Percentiles rank a stretch among this genome's conserved stretches.
These are phyloP conservation scores for Melanargia galathea DNA, from an alignment of 2,888 invertebrate species.

Conservation along the genomic window DNA sequence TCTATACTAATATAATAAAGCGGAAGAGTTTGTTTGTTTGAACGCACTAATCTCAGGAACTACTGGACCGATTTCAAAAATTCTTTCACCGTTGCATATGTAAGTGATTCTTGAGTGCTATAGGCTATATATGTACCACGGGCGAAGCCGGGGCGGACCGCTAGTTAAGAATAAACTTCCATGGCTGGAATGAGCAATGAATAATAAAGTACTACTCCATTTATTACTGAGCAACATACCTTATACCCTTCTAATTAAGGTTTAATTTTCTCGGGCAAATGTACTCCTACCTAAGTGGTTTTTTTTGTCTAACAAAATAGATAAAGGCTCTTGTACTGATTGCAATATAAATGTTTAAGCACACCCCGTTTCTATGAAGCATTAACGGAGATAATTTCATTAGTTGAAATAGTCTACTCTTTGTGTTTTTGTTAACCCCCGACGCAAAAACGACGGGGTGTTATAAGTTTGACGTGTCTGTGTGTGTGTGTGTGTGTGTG, in stretches of 20 bases:
- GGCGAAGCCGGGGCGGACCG: no score
- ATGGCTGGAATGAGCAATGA: conserved; percentile 15
- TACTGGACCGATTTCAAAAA: no score
- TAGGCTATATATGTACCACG: no score
- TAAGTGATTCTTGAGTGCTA: no score
- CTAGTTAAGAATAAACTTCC: conserved; percentile 22
- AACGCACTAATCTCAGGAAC: no score
- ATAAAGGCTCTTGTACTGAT: conserved; percentile 22
- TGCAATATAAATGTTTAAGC: conserved; percentile 24
- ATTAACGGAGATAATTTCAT: conserved; percentile 16
- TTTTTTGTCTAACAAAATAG: conserved; percentile 5
- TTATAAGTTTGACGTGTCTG: no score
- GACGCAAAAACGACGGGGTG: no score
- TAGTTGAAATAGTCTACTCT: conserved; percentile 7
- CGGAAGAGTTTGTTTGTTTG: no score
- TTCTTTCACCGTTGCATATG: no score
- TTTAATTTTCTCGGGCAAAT: not conserved
- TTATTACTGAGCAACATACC: not conserved
- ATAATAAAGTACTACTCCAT: not conserved
- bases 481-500: no score
- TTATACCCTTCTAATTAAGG: not conserved
- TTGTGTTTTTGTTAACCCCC: no score
- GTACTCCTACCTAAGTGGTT: not conserved
- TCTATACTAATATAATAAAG: no score
- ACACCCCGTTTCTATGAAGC: conserved; percentile 3